Evolutionary conservation across 2,113 vertebrate genomes (phyloP).

Genomic region (Danionella cerebrum): DNA sequence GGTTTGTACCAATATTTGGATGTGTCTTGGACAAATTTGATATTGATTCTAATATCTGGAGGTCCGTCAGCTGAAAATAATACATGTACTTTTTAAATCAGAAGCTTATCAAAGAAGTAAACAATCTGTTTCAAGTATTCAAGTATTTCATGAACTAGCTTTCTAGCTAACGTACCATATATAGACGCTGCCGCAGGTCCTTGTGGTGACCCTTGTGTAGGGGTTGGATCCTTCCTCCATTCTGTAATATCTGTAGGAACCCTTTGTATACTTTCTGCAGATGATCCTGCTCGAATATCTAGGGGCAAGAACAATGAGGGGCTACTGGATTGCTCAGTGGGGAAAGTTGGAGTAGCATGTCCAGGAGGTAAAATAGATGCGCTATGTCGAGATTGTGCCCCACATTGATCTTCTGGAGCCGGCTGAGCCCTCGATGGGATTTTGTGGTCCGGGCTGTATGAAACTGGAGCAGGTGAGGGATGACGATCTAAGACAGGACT

Average conservation of each 20-base stretch:
- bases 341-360: conserved; percentile 77
- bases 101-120: neutral
- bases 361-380: conserved; percentile 60
- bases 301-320: conserved; percentile 64
- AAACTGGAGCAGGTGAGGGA: conserved; percentile 44
- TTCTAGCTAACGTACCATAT: conserved; percentile 65
- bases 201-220: conserved; percentile 60
- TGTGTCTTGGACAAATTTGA: conserved; percentile 98
- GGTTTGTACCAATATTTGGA: conserved; percentile 98
- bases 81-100: neutral
- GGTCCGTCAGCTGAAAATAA: conserved; percentile 71
- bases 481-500: conserved; percentile 58
- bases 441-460: conserved; percentile 61
- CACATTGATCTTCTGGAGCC: conserved; percentile 72
- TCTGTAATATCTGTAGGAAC: conserved; percentile 67
- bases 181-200: conserved; percentile 86
- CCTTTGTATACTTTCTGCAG: conserved; percentile 71
- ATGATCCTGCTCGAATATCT: conserved; percentile 78
- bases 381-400: conserved; percentile 74
- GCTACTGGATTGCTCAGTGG: conserved; percentile 65
- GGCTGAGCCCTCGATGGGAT: conserved; percentile 63
- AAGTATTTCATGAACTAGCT: neutral
- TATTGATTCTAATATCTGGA: conserved; percentile 86
- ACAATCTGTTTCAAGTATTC: neutral
- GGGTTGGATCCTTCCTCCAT: conserved; percentile 73